A percentile compares a stretch with the other conserved stretches of the same genome.
Evolutionary conservation across 2,797 vertebrate species (phyloP).

Genomic region (Eulemur albifrons): DNA sequence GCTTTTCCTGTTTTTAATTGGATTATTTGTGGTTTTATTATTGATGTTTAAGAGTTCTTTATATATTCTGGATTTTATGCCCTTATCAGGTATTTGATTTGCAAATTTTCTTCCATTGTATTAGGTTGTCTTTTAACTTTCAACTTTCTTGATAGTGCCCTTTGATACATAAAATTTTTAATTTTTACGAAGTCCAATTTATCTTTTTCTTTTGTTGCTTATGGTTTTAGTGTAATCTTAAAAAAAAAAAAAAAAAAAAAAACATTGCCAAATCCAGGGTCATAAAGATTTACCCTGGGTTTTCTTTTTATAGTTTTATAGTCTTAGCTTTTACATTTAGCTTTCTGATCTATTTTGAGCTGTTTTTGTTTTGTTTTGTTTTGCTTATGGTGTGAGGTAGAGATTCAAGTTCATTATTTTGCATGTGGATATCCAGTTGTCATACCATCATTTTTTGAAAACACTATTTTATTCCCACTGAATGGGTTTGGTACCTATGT

Average conservation of each 20-base stretch:
- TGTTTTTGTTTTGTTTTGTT: neutral
- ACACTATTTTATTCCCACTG: neutral
- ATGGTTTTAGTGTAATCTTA: neutral
- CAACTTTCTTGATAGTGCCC: neutral
- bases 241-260: neutral
- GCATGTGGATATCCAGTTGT: neutral
- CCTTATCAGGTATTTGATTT: neutral
- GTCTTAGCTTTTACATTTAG: neutral
- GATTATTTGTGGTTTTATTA: neutral
- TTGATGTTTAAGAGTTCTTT: neutral
- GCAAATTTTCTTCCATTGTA: neutral
- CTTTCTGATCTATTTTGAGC: neutral
- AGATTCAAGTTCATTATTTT: neutral
- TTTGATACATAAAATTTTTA: neutral
- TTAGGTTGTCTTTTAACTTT: neutral
- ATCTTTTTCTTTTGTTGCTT: neutral
- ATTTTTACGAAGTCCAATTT: neutral
- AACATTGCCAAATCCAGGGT: neutral
- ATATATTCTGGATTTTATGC: neutral
- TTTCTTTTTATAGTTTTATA: neutral
- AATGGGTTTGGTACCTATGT: neutral
- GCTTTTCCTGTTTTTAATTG: neutral
- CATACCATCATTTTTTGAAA: neutral
- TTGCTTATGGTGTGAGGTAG: neutral
- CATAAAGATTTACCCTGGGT: neutral